A percentile compares a stretch with the other conserved stretches of the same genome.
Conservation (phyloP, 2,888 invertebrate species). For the Metacarcinus magister region DNA sequence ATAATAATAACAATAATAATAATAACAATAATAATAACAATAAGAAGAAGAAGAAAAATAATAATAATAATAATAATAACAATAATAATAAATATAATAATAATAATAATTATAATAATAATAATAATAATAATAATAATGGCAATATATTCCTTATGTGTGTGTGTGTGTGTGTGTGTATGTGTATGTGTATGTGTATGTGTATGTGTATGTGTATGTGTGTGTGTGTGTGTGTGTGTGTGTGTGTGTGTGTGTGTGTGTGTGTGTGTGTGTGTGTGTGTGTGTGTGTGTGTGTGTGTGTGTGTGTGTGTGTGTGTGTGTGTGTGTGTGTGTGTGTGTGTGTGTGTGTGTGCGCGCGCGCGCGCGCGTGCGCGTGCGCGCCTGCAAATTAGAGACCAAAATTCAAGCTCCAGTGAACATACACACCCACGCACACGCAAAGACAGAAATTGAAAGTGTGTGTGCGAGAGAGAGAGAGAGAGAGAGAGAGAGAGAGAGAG, state of each 20-base stretch:
- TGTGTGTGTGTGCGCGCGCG: too few relatives aligned
- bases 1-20: background rate
- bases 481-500: conserved; percentile 48
- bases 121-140: background rate
- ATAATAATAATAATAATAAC: background rate
- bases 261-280: background rate
- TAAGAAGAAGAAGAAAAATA: background rate
- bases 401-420: too few relatives aligned
- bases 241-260: background rate
- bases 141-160: background rate
- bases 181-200: background rate
- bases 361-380: too few relatives aligned
- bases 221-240: conserved; percentile 26
- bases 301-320: too few relatives aligned
- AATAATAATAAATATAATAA: background rate
- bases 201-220: background rate
- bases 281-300: too few relatives aligned
- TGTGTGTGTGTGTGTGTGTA: too few relatives aligned
- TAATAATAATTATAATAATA: background rate
- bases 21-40: background rate
- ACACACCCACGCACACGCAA: too few relatives aligned
- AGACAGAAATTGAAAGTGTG: background rate
- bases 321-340: too few relatives aligned
- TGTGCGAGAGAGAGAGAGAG: background rate
- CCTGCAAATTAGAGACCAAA: too few relatives aligned